Percentiles rank a stretch among this genome's conserved stretches.
phyloP scores from a whole-genome alignment of 2,888 invertebrate genomes.

The Itoplectis maculator region DNA sequence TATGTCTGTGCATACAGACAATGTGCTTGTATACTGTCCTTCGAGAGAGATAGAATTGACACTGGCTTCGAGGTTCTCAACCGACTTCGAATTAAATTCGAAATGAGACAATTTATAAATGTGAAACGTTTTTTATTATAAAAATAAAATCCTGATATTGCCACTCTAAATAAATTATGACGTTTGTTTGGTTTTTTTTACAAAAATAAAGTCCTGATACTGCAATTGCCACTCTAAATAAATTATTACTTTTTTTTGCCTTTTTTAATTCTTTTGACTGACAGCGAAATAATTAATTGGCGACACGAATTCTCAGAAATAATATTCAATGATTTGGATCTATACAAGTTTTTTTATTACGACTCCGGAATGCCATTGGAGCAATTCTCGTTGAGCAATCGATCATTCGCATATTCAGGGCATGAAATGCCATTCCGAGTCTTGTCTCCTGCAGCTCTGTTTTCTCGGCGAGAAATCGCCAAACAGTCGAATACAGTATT shows the following conservation, averaged over 20 bases:
- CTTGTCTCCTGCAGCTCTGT: not conserved
- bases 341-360: not conserved
- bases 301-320: not conserved
- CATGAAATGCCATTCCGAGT: not conserved
- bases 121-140: too few species aligned
- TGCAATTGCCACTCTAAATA: too few species aligned
- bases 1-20: slow-evolving; percentile 19
- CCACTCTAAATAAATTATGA: too few species aligned
- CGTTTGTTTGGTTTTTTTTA: too few species aligned
- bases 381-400: not conserved
- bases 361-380: not conserved
- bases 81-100: not conserved
- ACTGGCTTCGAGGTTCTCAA: slow-evolving; percentile 60
- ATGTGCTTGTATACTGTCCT: slow-evolving; percentile 38
- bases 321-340: not conserved
- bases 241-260: too few species aligned
- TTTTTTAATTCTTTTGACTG: too few species aligned
- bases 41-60: slow-evolving; percentile 32
- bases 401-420: not conserved
- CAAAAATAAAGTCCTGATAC: too few species aligned
- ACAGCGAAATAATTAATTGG: too few species aligned
- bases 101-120: too few species aligned
- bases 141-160: too few species aligned
- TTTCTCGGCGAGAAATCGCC: not conserved
- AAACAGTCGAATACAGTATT: slow-evolving; percentile 11